Evolutionary conservation across 2,888 invertebrate genomes (phyloP).

Genomic region (Drosophila yooni): DNA sequence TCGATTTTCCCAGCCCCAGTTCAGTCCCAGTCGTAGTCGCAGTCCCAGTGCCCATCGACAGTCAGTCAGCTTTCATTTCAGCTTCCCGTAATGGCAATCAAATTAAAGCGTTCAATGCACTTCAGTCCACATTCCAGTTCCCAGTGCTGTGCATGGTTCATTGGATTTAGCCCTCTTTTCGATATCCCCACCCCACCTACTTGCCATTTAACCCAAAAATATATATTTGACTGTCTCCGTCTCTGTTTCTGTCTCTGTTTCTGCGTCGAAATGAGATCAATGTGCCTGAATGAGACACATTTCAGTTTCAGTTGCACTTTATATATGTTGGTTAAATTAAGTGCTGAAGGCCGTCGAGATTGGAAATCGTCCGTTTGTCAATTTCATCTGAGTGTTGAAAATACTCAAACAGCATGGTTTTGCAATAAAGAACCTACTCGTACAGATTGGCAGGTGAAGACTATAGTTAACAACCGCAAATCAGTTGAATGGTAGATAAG

Average conservation of each 20-base stretch:
- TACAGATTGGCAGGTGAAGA: not conserved
- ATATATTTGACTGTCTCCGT: slow-evolving; percentile 18
- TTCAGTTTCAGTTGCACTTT: slow-evolving; percentile 15
- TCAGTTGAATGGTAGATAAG: not conserved
- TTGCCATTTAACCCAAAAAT: slow-evolving; percentile 17
- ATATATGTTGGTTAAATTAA: not conserved
- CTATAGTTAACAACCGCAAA: not conserved
- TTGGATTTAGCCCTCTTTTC: slow-evolving; percentile 25
- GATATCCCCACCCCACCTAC: not conserved
- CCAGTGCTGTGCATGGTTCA: slow-evolving; percentile 43
- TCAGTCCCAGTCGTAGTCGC: slow-evolving; percentile 1
- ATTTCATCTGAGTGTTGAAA: not conserved
- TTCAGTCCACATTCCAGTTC: slow-evolving; percentile 27
- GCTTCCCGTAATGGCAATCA: slow-evolving; percentile 36
- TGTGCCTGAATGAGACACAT: slow-evolving; percentile 6
- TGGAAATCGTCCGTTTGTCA: slow-evolving; percentile 7
- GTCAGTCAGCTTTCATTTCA: slow-evolving; percentile 29
- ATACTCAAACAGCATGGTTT: not conserved
- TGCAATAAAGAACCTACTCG: not conserved
- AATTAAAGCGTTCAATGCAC: slow-evolving; percentile 55
- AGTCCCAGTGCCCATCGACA: slow-evolving; percentile 6
- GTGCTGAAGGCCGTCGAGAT: not conserved
- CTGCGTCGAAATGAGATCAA: not conserved
- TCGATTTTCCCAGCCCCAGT: slow-evolving; percentile 12
- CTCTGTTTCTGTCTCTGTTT: not conserved